Evolutionary conservation across 2,888 invertebrate genomes (phyloP), one percentile per base, ranked within the genome.

Genomic region (Eurytoma adleriae): DNA sequence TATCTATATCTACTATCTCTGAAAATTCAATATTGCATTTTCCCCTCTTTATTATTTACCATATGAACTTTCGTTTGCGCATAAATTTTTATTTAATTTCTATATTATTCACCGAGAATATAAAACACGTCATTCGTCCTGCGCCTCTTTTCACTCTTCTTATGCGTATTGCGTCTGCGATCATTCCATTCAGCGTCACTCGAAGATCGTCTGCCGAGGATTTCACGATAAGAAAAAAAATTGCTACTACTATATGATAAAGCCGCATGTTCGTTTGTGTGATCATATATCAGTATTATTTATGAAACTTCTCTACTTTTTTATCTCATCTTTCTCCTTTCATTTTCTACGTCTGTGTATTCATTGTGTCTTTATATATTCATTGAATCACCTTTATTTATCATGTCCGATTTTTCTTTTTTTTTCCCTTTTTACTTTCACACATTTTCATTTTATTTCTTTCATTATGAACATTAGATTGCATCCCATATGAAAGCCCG

Each of bases 231-330:
- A 75, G 20, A 56, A 66, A 48, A 61, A 27, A 30, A 67, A 64
- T 68, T 67, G 18, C 30, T 62, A 77, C 56, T 62, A 67, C 30
- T 54, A 73, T 62, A 74, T 27, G 18, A 69, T n/a, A n/a, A 71
- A 61, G 27, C 40, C 73, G 80, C 80, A 81, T 81, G 80, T 20
- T 81, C 77, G 70, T 78, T 61, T 72, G 62, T 72, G 59, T 78
- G 67, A 70, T 73, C 56, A 64, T 40, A 30, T 61, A 73, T 16
- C 62, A 71, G 67, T 71, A 78, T 74, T 67, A 76, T 77, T 77
- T 50, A 77, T 70, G n/a, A 59, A 59, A 54, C 18, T 70, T 67
- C 13, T 78, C 67, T 77, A 50, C 40, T 24, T 24, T 64, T 81
- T 66, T 50, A 79, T 77, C 56, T 67, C 71, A 73, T 76, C 71